A percentile compares a stretch with the other conserved stretches of the same genome.
Evolutionary conservation across 2,888 invertebrate species (phyloP).

Genomic region (Aporophyla nigra): DNA sequence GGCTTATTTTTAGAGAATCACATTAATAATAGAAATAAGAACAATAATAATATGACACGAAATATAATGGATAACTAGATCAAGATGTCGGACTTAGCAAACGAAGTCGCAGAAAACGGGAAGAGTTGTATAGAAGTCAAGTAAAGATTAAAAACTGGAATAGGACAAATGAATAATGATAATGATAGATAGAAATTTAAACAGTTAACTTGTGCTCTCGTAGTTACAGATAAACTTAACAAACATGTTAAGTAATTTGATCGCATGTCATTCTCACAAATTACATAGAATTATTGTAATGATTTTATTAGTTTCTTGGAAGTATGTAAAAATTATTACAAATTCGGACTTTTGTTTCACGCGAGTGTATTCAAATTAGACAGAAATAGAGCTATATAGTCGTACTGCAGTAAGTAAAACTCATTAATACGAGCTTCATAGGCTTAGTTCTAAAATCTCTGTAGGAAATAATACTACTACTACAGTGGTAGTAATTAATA

Average conservation of each 20-base stretch:
- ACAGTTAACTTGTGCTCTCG: neutral
- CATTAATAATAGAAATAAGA: neutral
- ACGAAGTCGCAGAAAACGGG: neutral
- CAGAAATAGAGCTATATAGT: neutral
- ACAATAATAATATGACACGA: neutral
- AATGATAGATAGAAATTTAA: neutral
- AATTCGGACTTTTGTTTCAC: slow-evolving; percentile 2
- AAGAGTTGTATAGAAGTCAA: neutral
- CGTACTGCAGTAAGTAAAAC: too few relatives aligned
- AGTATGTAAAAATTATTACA: neutral
- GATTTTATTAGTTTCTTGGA: slow-evolving; percentile 20
- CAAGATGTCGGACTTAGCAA: too few relatives aligned
- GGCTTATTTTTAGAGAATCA: neutral
- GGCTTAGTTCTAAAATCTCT: neutral
- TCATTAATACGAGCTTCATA: neutral
- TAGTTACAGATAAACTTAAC: neutral
- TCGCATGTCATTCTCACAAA: neutral
- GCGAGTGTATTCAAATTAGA: neutral
- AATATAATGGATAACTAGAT: too few relatives aligned
- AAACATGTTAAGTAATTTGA: slow-evolving; percentile 14
- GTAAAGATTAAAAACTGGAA: neutral
- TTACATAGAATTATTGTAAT: slow-evolving; percentile 8
- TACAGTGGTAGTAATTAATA: slow-evolving; percentile 12
- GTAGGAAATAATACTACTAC: neutral
- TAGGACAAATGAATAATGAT: neutral